phyloP scores from a whole-genome alignment of 2,888 invertebrate species.

The Rhyacophila evoluta region DNA sequence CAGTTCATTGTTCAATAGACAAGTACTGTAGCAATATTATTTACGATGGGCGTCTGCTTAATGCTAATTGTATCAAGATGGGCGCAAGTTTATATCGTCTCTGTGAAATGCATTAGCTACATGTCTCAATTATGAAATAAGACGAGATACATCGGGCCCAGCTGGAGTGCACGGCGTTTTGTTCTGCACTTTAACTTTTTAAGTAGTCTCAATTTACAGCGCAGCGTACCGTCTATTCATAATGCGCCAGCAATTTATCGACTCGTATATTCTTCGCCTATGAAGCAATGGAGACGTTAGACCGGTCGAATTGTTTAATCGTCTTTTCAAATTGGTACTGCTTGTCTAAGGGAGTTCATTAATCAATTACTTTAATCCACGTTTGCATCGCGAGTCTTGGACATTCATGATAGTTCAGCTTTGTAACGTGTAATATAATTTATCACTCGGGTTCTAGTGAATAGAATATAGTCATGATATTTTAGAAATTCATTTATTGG shows the following conservation, averaged over 20 bases:
- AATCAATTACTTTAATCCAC: background rate
- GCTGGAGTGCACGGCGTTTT: background rate
- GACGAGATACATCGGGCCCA: background rate
- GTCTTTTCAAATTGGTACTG: background rate
- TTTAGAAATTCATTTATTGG: too few species aligned
- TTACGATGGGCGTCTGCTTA: background rate
- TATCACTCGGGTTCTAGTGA: too few species aligned
- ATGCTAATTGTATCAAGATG: background rate
- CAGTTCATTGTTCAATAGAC: background rate
- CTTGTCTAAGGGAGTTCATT: background rate
- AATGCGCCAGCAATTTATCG: background rate
- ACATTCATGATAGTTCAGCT: too few species aligned
- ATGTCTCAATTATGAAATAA: constrained; percentile 13
- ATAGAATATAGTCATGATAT: too few species aligned
- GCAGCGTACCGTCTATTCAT: background rate
- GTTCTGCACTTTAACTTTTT: background rate
- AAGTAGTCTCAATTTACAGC: background rate
- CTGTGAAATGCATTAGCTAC: constrained; percentile 1
- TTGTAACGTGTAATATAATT: too few species aligned
- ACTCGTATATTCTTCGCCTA: background rate
- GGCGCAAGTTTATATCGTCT: background rate
- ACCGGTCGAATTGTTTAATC: background rate
- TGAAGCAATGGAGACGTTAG: background rate
- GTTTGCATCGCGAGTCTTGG: background rate
- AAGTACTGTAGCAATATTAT: background rate